Base-by-base conservation (phyloP, 2,113 vertebrate species). In the Turdus rufiventris region DNA sequence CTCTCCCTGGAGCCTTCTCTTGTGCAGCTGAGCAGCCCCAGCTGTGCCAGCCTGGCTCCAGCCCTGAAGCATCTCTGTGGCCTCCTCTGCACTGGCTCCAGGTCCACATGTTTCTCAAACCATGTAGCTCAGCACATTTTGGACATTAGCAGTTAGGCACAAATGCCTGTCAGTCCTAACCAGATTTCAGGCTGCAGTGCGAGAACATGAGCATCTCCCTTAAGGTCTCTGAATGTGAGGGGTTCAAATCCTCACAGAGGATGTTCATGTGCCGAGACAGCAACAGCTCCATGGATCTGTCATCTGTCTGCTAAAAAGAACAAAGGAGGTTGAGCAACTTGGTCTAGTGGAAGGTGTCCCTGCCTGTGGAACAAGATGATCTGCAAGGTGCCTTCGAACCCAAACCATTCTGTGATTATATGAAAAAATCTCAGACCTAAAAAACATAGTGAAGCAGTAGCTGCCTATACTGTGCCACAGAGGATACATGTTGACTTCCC, bases 41-140 rank as follows among this genome's bases (percentile, higher is more conserved):
- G 47, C 16, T 82, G 0, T 48, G 3, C 62, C 87, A 68, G 47
- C 1, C 62, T 68, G 54, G 4, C 34, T 61, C 17, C 62, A 89
- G 40, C 9, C 25, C 40, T 82, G 6, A 0, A 68, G 14, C n/a
- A 34, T 1, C n/a, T 75, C 29, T 0, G 0, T 31, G 47, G 5
- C 17, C 14, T 42, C 40, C 47, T 54, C 54, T 47, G 47, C 9
- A 8, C 25, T 34, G 3, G 1, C 9, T 26, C 10, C 9, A 31
- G 9, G 8, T 67, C 33, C 18, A 12, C 3, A 1, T 26, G 6
- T 34, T 67, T 47, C 47, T 67, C 54, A 53, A 85, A 38, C 28
- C 2, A 0, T 0, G 0, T 10, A 34, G 21, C 19, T 85, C 31
- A 42, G 34, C 48, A 14, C 3, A 3, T 63, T 85, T 68, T 67